Percentiles rank a stretch among this genome's conserved stretches.
Evolutionary conservation across 2,113 vertebrate genomes (phyloP).

Genomic region (Cairina moschata): DNA sequence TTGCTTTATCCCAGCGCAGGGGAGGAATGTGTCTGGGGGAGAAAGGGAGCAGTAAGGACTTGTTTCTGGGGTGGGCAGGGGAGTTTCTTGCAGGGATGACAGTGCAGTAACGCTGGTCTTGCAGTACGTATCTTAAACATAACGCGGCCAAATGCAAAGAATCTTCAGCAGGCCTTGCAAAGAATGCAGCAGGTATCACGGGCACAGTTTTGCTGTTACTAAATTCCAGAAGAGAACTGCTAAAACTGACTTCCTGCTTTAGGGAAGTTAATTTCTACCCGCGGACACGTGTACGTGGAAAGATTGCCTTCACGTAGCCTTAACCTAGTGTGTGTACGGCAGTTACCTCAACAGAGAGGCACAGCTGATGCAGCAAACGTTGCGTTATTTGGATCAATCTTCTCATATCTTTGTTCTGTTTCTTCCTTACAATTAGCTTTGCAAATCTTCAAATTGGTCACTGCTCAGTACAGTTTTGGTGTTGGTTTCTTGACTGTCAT

Average conservation of each 20-base stretch:
- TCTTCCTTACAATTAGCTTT: background rate
- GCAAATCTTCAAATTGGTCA: background rate
- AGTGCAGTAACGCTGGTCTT: background rate
- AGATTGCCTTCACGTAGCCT: background rate
- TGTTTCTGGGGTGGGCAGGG: background rate
- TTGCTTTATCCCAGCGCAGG: background rate
- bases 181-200: background rate
- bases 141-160: background rate
- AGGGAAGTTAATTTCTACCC: background rate
- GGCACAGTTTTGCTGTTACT: background rate
- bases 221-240: no score
- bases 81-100: background rate
- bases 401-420: background rate
- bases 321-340: background rate
- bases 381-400: background rate
- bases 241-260: background rate
- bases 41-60: background rate
- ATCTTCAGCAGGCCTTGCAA: background rate
- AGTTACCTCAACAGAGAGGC: background rate
- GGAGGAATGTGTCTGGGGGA: background rate
- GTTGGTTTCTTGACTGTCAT: background rate
- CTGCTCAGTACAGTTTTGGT: background rate
- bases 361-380: background rate
- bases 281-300: background rate
- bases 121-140: background rate